Conservation (phyloP, 2,797 vertebrate species). For the Oreonectes daqikongensis region DNA sequence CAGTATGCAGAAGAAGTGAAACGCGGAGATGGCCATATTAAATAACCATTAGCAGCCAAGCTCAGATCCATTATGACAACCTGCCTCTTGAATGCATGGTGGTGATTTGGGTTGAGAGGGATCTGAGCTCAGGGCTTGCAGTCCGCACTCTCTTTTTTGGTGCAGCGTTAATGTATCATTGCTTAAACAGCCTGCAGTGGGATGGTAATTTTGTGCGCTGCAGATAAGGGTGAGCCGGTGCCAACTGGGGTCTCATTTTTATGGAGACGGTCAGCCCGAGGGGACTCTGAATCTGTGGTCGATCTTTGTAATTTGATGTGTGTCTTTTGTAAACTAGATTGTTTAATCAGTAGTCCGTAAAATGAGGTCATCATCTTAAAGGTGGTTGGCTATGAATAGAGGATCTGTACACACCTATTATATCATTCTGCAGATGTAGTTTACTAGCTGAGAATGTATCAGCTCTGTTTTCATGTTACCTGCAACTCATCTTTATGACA, state of each 20-base stretch:
- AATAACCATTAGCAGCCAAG: constrained; percentile 87
- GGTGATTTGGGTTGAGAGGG: constrained; percentile 85
- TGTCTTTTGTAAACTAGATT: constrained; percentile 11
- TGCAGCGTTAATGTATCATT: constrained; percentile 52
- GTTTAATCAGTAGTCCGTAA: constrained; percentile 1
- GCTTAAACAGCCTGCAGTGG: constrained; percentile 36
- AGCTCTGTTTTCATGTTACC: background rate
- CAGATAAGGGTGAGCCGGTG: constrained; percentile 69
- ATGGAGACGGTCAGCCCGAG: constrained; percentile 12
- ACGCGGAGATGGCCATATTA: constrained; percentile 87
- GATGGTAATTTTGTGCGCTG: constrained; percentile 79
- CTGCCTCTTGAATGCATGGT: constrained; percentile 84
- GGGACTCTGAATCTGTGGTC: background rate
- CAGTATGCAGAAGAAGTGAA: constrained; percentile 86
- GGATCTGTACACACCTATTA: constrained; percentile 10
- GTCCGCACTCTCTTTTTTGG: constrained; percentile 65
- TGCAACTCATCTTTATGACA: background rate
- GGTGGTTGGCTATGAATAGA: background rate
- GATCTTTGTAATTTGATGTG: constrained; percentile 13
- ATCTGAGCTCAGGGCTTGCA: constrained; percentile 74
- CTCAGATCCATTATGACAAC: constrained; percentile 80
- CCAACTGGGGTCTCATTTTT: constrained; percentile 32
- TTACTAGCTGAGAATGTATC: background rate
- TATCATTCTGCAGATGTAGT: background rate
- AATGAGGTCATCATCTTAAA: constrained; percentile 18